Conservation (phyloP, 2,113 vertebrate species). For the Mionectes macconnelli region DNA sequence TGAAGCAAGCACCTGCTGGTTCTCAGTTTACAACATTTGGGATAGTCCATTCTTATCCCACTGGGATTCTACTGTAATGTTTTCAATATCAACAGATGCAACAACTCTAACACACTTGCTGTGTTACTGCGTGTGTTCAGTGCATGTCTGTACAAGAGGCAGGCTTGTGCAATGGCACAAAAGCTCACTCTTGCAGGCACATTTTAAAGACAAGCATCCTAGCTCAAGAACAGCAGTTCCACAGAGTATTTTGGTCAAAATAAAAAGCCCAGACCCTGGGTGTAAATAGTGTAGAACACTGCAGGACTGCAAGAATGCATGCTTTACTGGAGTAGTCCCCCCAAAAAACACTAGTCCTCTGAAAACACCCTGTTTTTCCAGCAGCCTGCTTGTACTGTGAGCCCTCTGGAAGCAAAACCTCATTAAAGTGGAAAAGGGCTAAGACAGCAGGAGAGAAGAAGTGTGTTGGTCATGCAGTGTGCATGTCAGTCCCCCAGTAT, state of each 20-base stretch:
- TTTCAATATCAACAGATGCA: not conserved
- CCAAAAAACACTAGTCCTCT: too few species aligned
- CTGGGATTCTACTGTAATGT: not conserved
- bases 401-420: not conserved
- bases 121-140: not conserved
- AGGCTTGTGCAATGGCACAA: not conserved
- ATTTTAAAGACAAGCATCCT: not conserved
- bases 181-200: not conserved
- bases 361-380: not conserved
- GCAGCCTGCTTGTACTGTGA: not conserved
- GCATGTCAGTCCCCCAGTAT: not conserved
- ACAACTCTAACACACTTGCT: not conserved
- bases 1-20: not conserved
- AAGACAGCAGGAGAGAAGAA: not conserved
- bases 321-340: not conserved
- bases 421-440: not conserved
- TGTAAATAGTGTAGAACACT: not conserved
- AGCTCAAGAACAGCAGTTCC: not conserved
- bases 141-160: not conserved
- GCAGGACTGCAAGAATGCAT: not conserved
- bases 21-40: not conserved
- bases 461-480: not conserved
- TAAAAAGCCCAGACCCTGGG: not conserved
- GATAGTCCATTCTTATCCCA: not conserved
- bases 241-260: not conserved